Percentiles rank a stretch among this genome's conserved stretches.
Evolutionary conservation across 2,888 invertebrate genomes (phyloP).

Genomic region (Pammene fasciana): DNA sequence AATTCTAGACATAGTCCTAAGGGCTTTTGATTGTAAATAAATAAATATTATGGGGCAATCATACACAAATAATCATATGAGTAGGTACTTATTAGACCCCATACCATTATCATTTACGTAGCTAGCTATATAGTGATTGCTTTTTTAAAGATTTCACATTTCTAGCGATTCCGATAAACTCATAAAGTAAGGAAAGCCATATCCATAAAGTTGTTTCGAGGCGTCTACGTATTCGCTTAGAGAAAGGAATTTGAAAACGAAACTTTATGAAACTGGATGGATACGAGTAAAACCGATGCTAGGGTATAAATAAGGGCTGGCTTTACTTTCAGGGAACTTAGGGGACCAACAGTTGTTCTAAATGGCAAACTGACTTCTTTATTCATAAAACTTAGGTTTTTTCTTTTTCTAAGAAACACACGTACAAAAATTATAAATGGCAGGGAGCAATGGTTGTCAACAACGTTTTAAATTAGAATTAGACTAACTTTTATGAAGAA

Average conservation of each 20-base stretch:
- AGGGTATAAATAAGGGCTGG: slow-evolving; percentile 62
- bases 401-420: too few species aligned
- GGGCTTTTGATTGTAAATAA: too few species aligned
- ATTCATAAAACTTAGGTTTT: too few species aligned
- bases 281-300: slow-evolving; percentile 59
- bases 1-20: too few species aligned
- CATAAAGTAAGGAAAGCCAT: slow-evolving; percentile 34
- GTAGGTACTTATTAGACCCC: slow-evolving; percentile 1
- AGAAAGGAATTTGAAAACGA: slow-evolving; percentile 37
- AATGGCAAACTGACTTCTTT: neutral
- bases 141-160: slow-evolving; percentile 39
- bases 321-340: slow-evolving; percentile 53
- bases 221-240: slow-evolving; percentile 34
- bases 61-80: too few species aligned
- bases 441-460: too few species aligned
- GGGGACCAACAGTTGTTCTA: slow-evolving; percentile 3
- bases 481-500: too few species aligned
- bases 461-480: too few species aligned
- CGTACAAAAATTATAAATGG: too few species aligned
- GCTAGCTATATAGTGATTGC: slow-evolving; percentile 35
- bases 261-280: slow-evolving; percentile 47
- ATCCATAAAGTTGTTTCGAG: slow-evolving; percentile 39
- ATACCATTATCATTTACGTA: slow-evolving; percentile 25
- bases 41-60: too few species aligned
- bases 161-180: slow-evolving; percentile 30